Base-by-base conservation (phyloP, 2,113 vertebrate species). In the Galbula dea region DNA sequence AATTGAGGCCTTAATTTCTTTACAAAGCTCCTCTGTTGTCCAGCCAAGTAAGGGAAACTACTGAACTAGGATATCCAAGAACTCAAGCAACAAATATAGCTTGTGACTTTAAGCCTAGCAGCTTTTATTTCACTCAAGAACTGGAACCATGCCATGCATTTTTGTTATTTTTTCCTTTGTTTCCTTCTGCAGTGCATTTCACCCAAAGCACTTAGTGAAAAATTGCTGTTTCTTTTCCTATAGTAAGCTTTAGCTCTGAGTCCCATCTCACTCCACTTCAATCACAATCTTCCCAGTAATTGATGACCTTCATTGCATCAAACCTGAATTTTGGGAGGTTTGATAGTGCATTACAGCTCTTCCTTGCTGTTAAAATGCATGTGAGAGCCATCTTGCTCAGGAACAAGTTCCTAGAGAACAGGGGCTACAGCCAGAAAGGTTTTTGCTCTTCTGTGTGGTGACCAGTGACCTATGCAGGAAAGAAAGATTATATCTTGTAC, bases 1-100 rank as follows among this genome's bases (percentile, higher is more conserved):
- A 83, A 69, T 51, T 67, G 67, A 93, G 46, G 74, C 86, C 88
- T 78, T 95, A 66, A 87, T 91, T 94, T 94, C 71, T 80, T 73
- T 39, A 74, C 75, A 92, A 84, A 95, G 63, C 37, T 90, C 43
- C 39, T 93, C 86, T 95, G 71, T 90, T 90, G 69, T 86, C 49
- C 75, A 57, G 83, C 87, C 89, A 94, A 88, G 54, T 79, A 81
- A 83, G 65, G 82, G 83, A 85, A 94, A 55, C 75, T 80, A 11
- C 16, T 83, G 89, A 94, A 92, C 46, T 91, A 55, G 9, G 1
- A 59, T 76, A 86, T 85, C 63, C 72, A 71, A 77, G 87, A 91
- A 61, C 72, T 89, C 75, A 54, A 73, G 68, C 49, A 89, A 88
- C 43, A 87, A 87, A 85, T 83, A 84, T 1, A 89, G 62, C 63